Conservation (phyloP, 1,140 invertebrate species). For the Anoplolepis gracilipes region DNA sequence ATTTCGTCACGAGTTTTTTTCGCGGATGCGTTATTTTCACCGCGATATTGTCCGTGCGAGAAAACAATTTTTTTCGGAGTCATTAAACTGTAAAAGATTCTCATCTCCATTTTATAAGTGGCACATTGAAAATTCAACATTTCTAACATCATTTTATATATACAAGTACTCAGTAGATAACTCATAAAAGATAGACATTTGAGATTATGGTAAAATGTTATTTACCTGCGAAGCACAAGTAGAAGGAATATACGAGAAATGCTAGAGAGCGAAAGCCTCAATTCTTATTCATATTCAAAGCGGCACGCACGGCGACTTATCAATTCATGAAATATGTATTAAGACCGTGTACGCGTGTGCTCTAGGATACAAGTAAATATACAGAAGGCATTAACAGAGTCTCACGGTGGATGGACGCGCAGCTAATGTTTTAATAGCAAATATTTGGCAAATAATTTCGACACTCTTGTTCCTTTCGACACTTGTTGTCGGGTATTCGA, state of each 20-base stretch:
- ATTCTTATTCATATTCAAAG: conserved; percentile 49
- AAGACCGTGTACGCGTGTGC: background rate
- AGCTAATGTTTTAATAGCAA: conserved; percentile 37
- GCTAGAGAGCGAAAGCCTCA: conserved; percentile 8
- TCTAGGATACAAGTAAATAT: conserved; percentile 15
- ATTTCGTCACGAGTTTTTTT: conserved; percentile 1
- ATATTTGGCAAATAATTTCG: conserved; percentile 50
- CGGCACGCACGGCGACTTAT: background rate
- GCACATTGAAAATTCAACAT: conserved; percentile 6
- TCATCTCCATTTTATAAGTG: background rate
- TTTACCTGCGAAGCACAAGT: background rate
- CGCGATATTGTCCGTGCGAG: background rate
- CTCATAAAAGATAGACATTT: background rate
- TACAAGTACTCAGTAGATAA: background rate
- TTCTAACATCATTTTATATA: background rate
- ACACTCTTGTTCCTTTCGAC: background rate
- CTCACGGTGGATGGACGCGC: background rate
- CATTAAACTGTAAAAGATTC: background rate
- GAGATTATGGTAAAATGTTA: conserved; percentile 38
- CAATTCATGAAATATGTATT: conserved; percentile 51
- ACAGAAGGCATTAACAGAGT: background rate
- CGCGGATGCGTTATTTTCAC: background rate
- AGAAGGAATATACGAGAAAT: background rate
- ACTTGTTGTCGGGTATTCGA: background rate
- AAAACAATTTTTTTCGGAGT: background rate